Evolutionary conservation across 2,888 invertebrate species (phyloP), one percentile per base, ranked within the genome.

Genomic region (Octonoba sinensis): DNA sequence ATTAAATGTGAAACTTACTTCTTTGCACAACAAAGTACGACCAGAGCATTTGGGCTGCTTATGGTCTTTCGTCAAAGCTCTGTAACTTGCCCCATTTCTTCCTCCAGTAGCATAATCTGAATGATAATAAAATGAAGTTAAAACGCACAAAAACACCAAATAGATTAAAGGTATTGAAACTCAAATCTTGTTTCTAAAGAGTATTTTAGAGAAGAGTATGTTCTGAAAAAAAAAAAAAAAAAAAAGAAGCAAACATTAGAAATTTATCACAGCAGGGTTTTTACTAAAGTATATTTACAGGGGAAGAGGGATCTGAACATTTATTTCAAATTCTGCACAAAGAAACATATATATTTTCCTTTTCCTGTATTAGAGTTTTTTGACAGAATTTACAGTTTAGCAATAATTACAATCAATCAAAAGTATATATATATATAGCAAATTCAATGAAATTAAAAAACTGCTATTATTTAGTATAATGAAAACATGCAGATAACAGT

Each of bases 41-140:
- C 99, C 99, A 15, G 95, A 94, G 89, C 99, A 99, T 86, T 94
- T 93, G 3, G 92, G 92, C 85, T 89, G 94, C 87, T 89, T 91
- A 87, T 93, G 94, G 57, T 93, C 92, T 73, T 95, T 94, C 0
- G 99, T 99, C 86, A 99, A 90, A 0, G 97, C 97, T 89, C 97
- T 95, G 89, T 99, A 99, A 86, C 97, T 98, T 47, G 97, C 96
- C 64, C 99, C 99, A 75, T 98, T 91, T 11, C 97, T 92, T 89
- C 97, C 98, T 88, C 98, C 97, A 15, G 97, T 94, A 0, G 95
- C 91, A 87, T 96, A 92, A 89, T 97, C 97, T 83, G 12, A 18
- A 70, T 22, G 11, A n/a, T 16, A 54, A n/a, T 18, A 13, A 54
- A 54, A 6, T 4, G 8, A 54, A 54, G 13, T 13, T 11, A 18